Percentiles rank a stretch among this genome's conserved stretches.
phyloP scores from a whole-genome alignment of 2,888 invertebrate genomes.

The Harmothoe impar region DNA sequence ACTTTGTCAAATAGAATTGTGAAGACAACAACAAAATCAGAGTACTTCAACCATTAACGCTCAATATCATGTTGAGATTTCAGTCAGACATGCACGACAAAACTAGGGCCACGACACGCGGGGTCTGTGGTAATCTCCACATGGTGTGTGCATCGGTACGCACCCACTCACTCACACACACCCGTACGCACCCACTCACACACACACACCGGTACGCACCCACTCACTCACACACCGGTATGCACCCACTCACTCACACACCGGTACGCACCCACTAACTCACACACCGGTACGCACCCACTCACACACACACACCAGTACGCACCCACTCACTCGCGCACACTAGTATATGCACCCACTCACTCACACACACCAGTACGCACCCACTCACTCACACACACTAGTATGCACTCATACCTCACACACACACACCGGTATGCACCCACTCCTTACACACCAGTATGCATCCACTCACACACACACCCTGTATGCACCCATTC shows the following conservation, averaged over 20 bases:
- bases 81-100: slow-evolving; percentile 32
- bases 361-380: too few species aligned
- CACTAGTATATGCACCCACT: too few species aligned
- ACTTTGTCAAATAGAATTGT: not conserved
- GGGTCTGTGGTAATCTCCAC: slow-evolving; percentile 30
- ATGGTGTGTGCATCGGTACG: not conserved
- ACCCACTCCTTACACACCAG: too few species aligned
- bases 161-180: not conserved
- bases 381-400: too few species aligned
- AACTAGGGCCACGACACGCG: not conserved
- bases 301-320: not conserved
- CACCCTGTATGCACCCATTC: too few species aligned
- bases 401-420: not conserved
- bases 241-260: not conserved
- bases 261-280: not conserved
- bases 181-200: not conserved
- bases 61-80: not conserved
- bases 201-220: not conserved
- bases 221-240: not conserved
- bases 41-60: not conserved
- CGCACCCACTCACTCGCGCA: too few species aligned
- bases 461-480: too few species aligned
- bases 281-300: not conserved
- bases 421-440: too few species aligned
- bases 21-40: slow-evolving; percentile 31